A percentile compares a stretch with the other conserved stretches of the same genome.
phyloP scores from a whole-genome alignment of 2,888 invertebrate genomes.

The Odiellus spinosus region DNA sequence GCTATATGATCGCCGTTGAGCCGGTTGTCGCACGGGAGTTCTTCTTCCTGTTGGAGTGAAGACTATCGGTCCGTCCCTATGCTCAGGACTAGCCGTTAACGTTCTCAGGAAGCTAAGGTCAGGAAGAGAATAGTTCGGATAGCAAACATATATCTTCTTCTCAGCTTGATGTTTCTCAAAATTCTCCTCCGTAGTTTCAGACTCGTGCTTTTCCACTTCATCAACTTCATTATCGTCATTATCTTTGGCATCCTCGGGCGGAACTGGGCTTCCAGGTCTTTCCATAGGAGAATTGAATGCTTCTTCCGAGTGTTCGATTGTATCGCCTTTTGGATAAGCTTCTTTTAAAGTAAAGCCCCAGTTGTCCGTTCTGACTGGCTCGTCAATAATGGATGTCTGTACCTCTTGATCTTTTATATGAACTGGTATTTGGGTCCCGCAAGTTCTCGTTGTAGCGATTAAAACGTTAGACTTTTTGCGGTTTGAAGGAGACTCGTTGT shows the following conservation, averaged over 20 bases:
- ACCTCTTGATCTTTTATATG: constrained; percentile 22
- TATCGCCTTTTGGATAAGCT: not conserved
- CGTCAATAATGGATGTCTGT: constrained; percentile 20
- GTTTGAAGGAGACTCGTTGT: constrained; percentile 3
- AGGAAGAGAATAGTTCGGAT: constrained; percentile 77
- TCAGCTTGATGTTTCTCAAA: constrained; percentile 7
- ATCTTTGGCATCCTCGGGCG: not conserved
- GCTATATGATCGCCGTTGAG: constrained; percentile 2
- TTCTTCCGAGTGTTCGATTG: not conserved
- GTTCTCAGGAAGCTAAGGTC: constrained; percentile 61
- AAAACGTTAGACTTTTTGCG: constrained; percentile 13
- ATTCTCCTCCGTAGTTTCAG: constrained; percentile 3
- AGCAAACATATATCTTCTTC: constrained; percentile 56
- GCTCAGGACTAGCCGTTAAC: constrained; percentile 26
- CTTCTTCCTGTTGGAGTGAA: too few relatives aligned
- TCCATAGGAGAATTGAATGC: not conserved
- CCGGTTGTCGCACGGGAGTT: constrained; percentile 8
- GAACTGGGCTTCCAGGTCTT: not conserved
- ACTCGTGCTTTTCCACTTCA: too few relatives aligned
- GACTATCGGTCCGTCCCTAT: constrained; percentile 5
- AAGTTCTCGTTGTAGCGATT: constrained; percentile 14
- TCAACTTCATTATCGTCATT: too few relatives aligned
- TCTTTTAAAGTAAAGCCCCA: constrained; percentile 14
- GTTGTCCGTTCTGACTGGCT: constrained; percentile 2
- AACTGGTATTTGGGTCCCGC: constrained; percentile 23